These are phyloP conservation scores for Paedocypris micromegethes DNA, from an alignment of 2,797 vertebrate genomes.

Conservation along the genomic window DNA sequence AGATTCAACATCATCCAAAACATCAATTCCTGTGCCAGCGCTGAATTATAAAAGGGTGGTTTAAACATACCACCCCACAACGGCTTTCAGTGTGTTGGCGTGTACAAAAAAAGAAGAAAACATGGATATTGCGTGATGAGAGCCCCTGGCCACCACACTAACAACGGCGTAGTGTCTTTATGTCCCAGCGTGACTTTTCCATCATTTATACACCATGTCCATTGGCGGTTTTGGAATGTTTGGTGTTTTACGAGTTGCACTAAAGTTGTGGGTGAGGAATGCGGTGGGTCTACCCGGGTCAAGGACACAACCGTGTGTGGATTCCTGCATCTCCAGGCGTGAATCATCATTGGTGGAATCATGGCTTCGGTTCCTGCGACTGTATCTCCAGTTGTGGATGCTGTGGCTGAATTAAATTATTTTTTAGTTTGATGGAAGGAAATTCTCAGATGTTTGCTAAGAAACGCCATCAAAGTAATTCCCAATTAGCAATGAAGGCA, in stretches of 20 bases:
- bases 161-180: constrained; percentile 38
- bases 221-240: constrained; percentile 22
- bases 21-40: background rate
- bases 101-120: constrained; percentile 25
- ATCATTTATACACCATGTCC: constrained; percentile 28
- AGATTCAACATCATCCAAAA: no score
- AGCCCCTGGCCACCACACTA: constrained; percentile 23
- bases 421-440: background rate
- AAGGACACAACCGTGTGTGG: constrained; percentile 25
- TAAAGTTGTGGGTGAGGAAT: constrained; percentile 7
- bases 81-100: constrained; percentile 7
- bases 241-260: constrained; percentile 24
- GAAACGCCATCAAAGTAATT: constrained; percentile 49
- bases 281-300: constrained; percentile 23
- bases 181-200: constrained; percentile 15
- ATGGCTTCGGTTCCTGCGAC: background rate
- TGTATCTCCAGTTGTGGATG: background rate
- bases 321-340: constrained; percentile 16
- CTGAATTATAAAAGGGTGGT: background rate
- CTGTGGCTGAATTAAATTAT: background rate
- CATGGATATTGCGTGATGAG: constrained; percentile 5
- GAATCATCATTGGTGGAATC: background rate
- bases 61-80: no score
- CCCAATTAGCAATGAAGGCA: constrained; percentile 60
- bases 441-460: background rate